Percentiles rank a stretch among this genome's conserved stretches.
phyloP scores from a whole-genome alignment of 2,797 vertebrate genomes.

The Acanthurus lineatus region DNA sequence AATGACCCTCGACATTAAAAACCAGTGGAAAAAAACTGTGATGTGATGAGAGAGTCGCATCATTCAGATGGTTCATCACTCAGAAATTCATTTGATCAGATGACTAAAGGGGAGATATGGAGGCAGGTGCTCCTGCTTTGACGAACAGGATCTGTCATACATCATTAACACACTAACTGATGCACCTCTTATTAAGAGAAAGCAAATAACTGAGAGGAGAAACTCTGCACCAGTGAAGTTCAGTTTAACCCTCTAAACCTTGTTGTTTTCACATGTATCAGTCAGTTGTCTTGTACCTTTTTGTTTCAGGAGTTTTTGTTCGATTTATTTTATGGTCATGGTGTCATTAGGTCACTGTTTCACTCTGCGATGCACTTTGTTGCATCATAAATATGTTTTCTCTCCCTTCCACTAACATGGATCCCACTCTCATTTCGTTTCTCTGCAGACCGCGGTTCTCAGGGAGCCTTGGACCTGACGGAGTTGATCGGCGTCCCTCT shows the following conservation, averaged over 20 bases:
- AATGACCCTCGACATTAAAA: not conserved
- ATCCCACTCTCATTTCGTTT: constrained; percentile 3
- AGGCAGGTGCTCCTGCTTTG: not conserved
- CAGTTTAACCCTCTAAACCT: not conserved
- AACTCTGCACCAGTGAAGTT: not conserved
- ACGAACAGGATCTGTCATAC: constrained; percentile 8
- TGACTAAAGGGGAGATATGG: not conserved
- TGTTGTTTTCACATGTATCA: constrained; percentile 1
- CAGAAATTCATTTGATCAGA: not conserved
- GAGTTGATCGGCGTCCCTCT: constrained; percentile 95
- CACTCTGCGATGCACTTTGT: not conserved
- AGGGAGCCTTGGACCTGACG: constrained; percentile 90
- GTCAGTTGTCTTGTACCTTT: not conserved
- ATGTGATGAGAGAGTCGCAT: not conserved
- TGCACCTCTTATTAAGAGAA: no score
- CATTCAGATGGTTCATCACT: not conserved
- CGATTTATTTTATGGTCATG: not conserved
- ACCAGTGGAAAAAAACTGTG: not conserved
- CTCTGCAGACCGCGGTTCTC: constrained; percentile 83
- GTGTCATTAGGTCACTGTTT: not conserved
- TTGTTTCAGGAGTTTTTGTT: not conserved
- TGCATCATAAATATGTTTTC: not conserved
- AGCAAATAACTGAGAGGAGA: not conserved
- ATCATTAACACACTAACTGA: not conserved
- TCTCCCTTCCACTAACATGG: not conserved